A percentile compares a stretch with the other conserved stretches of the same genome.
These are phyloP conservation scores for Pemphredon lugubris DNA, from an alignment of 2,888 invertebrate species.

Conservation along the genomic window DNA sequence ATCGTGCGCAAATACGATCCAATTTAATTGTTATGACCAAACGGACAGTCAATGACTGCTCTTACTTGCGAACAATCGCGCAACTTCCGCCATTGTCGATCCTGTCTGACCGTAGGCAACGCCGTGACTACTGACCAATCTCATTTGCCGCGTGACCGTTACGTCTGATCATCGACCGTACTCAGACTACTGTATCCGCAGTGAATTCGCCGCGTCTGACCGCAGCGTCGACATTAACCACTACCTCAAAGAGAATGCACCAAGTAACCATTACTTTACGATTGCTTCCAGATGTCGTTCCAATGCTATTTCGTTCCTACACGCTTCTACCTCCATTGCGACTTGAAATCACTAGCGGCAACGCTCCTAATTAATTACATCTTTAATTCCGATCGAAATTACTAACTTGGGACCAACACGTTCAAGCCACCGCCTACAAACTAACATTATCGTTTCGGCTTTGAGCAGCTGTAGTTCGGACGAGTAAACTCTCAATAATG, in stretches of 20 bases:
- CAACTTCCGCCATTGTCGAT: not conserved
- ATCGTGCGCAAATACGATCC: not conserved
- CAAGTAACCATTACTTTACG: too few species aligned
- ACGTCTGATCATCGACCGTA: conserved; percentile 17
- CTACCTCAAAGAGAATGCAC: conserved; percentile 13
- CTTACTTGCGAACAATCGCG: not conserved
- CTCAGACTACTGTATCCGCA: conserved; percentile 12
- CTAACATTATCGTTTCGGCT: too few species aligned
- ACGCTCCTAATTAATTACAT: too few species aligned
- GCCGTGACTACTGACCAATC: conserved; percentile 11
- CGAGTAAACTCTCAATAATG: too few species aligned
- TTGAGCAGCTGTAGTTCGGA: too few species aligned
- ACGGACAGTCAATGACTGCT: conserved; percentile 1
- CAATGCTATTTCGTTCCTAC: too few species aligned
- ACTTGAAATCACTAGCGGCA: too few species aligned
- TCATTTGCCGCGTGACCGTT: conserved; percentile 9
- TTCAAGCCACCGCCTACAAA: too few species aligned
- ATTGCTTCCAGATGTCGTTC: too few species aligned
- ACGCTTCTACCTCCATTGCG: too few species aligned
- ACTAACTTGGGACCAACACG: too few species aligned
- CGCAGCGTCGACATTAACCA: conserved; percentile 25
- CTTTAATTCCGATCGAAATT: too few species aligned
- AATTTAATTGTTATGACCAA: not conserved
- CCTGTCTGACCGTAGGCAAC: conserved; percentile 7
- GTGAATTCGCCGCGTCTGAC: conserved; percentile 13